These are phyloP conservation scores for Mesorhabditis sp. DNA, from an alignment of 2,888 invertebrate genomes.

Conservation along the genomic window DNA sequence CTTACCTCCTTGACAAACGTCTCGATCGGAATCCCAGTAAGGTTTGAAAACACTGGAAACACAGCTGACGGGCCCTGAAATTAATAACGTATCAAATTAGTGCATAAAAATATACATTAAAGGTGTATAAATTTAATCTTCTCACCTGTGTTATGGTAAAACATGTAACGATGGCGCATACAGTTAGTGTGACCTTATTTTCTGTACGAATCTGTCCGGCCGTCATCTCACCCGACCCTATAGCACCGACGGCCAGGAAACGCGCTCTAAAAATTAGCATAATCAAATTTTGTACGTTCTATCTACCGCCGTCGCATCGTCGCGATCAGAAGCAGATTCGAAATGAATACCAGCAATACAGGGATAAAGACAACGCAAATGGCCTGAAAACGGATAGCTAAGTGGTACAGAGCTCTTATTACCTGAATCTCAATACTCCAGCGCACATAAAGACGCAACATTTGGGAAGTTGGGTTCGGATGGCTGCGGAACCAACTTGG, in stretches of 20 bases:
- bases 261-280: not conserved
- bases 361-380: constrained; percentile 49
- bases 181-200: constrained; percentile 49
- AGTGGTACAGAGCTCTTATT: no score
- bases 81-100: constrained; percentile 1
- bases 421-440: not conserved
- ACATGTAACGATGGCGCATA: constrained; percentile 50
- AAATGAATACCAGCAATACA: constrained; percentile 43
- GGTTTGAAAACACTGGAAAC: constrained; percentile 14
- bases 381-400: constrained; percentile 23
- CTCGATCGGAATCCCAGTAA: not conserved
- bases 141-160: constrained; percentile 51
- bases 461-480: constrained; percentile 32
- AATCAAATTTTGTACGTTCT: not conserved
- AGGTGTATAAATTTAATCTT: not conserved
- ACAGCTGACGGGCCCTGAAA: constrained; percentile 42
- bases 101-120: not conserved
- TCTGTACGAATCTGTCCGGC: constrained; percentile 40
- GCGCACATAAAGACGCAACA: constrained; percentile 13
- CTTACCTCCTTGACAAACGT: constrained; percentile 1
- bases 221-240: constrained; percentile 14
- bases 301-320: constrained; percentile 45
- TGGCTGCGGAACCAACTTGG: constrained; percentile 45
- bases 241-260: not conserved
- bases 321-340: constrained; percentile 46